Base-by-base conservation (phyloP, 2,888 invertebrate genomes). In the Prenolepis imparis region DNA sequence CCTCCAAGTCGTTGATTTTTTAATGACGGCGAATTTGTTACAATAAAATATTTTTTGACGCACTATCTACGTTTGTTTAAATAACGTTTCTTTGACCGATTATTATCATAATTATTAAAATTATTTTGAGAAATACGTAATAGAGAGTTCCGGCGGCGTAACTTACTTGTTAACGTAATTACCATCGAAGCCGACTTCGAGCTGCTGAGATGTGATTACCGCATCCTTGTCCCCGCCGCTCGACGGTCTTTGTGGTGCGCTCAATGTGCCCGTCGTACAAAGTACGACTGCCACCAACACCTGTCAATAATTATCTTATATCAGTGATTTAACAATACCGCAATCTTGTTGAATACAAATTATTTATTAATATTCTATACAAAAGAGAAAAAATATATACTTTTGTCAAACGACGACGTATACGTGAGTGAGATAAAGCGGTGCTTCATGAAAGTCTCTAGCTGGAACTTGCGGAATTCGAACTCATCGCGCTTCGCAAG, bases 151-250 rank as follows among this genome's bases (percentile, higher is more conserved):
- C 5, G 1, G 0, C 1, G 21, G 18, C 18, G 5, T 21, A 24
- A 90, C 94, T 92, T 90, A 95, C 94, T 95, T 94, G 87, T 95
- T 95, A 82, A 95, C 85, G 87, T 95, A 95, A 87, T 91, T 93
- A 75, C 94, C 94, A 83, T 95, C 94, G 86, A 94, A 94, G 88
- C 93, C 93, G 84, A 94, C 94, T 89, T 95, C 94, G 77, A 95
- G 92, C 86, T 94, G 94, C 84, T 95, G 94, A 18, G 94, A 93
- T 82, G 94, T 94, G 83, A 95, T 95, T 48, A 93, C 93, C 36
- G 94, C 94, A 88, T 94, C 94, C 90, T 94, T 94, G 55, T 95
- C 94, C 64, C 93, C 91, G 32, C 93, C 91, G 21, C 93, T 73
- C 55, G 12, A 0, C 5, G 85, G 86, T 57, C 93, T 88, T 84